Base-by-base conservation (phyloP, 1,140 invertebrate genomes). In the Euura saliciscinereae region DNA sequence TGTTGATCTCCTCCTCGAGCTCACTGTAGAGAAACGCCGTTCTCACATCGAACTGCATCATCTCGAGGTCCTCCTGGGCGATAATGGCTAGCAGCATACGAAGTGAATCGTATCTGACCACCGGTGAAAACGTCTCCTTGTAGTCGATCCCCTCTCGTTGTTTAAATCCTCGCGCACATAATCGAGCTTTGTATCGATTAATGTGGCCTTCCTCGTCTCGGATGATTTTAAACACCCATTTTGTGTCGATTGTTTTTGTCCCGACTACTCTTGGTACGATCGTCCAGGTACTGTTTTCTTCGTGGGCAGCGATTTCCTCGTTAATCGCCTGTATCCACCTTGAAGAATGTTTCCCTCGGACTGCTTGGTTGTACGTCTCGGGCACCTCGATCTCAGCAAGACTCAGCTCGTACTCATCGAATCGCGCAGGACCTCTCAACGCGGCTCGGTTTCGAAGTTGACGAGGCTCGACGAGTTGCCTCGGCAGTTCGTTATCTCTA, bases 171-270 rank as follows among this genome's bases (percentile, higher is more conserved):
- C 78, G 46, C 46, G 46, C 46, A 51, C 46, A 51, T 11, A 51
- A 11, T 51, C 46, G 5, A 6, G 46, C 46, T 51, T 51, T 51
- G 11, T 6, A 51, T 51, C 46, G 46, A 51, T 51, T 51, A 11
- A 51, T 6, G 6, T 11, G 46, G 11, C 46, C 45, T 75, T 78
- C 77, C 76, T 75, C 66, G 71, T 79, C 73, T 51, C 79, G 72
- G 68, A 80, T 81, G 43, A 82, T 74, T 7, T 77, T 71, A 46
- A 82, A 82, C 1, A 81, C 77, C 78, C 81, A 81, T 74, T 78
- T 81, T 46, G 74, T 77, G 43, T 67, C 68, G 4, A 81, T 80
- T 6, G 72, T 5, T 71, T 76, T 80, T 4, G 69, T 72, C 71
- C 74, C 71, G 64, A 8, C 43, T 7, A 72, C 74, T 72, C 77